phyloP scores from a whole-genome alignment of 2,113 vertebrate genomes.

The Paracanthobrama guichenoti region DNA sequence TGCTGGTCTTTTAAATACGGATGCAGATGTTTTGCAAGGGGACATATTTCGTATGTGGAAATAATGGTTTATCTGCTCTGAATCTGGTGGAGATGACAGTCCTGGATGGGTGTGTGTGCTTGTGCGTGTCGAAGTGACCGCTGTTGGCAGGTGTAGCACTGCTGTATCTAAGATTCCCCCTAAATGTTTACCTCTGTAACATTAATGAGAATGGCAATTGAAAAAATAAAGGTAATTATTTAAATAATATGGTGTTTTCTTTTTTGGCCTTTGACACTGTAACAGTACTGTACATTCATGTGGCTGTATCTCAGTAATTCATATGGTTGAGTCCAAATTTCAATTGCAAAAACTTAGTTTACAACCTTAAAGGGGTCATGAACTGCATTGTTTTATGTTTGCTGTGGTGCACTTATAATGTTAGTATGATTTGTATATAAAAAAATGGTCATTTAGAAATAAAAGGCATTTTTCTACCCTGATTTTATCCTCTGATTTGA shows the following conservation, averaged over 20 bases:
- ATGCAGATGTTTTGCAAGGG: neutral
- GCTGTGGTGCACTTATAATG: too few species aligned
- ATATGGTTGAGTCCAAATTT: neutral
- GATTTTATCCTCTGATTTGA: too few species aligned
- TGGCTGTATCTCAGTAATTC: neutral
- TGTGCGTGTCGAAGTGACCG: slow-evolving; percentile 19
- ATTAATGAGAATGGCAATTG: slow-evolving; percentile 53
- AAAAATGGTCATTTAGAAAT: too few species aligned
- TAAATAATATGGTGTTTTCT: slow-evolving; percentile 10
- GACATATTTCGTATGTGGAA: neutral
- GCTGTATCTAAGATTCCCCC: slow-evolving; percentile 20
- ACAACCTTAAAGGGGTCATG: neutral
- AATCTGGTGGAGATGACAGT: slow-evolving; percentile 11
- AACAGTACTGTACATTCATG: neutral
- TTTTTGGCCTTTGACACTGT: neutral
- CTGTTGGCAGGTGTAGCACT: slow-evolving; percentile 39
- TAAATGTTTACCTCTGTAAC: slow-evolving; percentile 56
- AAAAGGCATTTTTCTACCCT: too few species aligned
- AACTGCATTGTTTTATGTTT: too few species aligned
- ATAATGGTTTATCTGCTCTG: slow-evolving; percentile 3
- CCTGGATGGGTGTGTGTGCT: neutral
- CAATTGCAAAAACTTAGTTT: neutral
- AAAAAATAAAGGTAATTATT: slow-evolving; percentile 44
- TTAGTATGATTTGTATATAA: too few species aligned
- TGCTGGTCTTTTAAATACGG: neutral